Evolutionary conservation across 2,113 vertebrate genomes (phyloP).

Genomic region (Fregata magnificens): DNA sequence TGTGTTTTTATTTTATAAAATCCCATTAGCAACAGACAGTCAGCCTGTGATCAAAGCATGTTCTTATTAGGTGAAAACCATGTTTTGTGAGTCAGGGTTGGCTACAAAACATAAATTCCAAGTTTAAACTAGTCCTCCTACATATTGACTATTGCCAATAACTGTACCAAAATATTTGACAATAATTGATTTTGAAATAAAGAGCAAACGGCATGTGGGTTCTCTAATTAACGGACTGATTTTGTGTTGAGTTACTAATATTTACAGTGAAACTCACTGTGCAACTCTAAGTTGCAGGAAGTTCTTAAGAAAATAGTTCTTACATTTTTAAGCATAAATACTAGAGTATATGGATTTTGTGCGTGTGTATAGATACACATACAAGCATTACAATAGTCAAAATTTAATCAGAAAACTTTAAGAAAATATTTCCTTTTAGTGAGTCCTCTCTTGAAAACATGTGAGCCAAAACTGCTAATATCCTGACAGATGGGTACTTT

Average conservation of each 20-base stretch:
- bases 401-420: neutral
- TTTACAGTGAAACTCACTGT: neutral
- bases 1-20: neutral
- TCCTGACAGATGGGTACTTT: neutral
- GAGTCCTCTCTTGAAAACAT: neutral
- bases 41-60: neutral
- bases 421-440: neutral
- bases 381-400: neutral
- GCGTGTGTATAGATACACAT: neutral
- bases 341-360: neutral
- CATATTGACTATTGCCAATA: neutral
- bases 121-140: neutral
- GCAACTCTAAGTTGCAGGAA: neutral
- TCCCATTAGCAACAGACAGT: neutral
- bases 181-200: neutral
- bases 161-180: neutral
- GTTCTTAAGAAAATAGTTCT: neutral
- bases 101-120: neutral
- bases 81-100: neutral
- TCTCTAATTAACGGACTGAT: neutral
- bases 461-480: neutral
- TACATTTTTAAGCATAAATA: neutral
- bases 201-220: neutral
- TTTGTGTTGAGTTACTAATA: neutral
- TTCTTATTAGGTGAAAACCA: neutral